Evolutionary conservation across 1,140 invertebrate species (phyloP).

Genomic region (Heliconius melpomene): DNA sequence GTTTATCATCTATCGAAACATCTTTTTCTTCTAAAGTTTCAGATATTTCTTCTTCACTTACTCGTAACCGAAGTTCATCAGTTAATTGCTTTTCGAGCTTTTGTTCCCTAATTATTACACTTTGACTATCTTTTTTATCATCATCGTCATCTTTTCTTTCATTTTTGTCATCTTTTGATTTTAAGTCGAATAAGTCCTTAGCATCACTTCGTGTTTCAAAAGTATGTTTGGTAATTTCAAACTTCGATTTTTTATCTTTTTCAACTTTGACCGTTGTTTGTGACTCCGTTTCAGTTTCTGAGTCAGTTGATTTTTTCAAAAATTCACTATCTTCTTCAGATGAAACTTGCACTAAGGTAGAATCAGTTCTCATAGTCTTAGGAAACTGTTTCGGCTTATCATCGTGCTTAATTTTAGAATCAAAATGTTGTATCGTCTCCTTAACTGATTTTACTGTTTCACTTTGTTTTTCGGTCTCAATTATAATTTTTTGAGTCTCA

Average conservation of each 20-base stretch:
- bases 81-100: conserved; percentile 60
- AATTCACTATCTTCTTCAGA: conserved; percentile 81
- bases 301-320: conserved; percentile 81
- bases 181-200: conserved; percentile 40
- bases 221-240: conserved; percentile 49
- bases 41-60: conserved; percentile 67
- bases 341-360: conserved; percentile 79
- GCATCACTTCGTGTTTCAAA: conserved; percentile 47
- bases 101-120: conserved; percentile 60
- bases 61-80: conserved; percentile 62
- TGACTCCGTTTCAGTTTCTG: conserved; percentile 80
- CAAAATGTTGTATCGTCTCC: conserved; percentile 75
- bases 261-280: conserved; percentile 73
- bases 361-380: conserved; percentile 76
- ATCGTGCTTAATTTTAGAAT: conserved; percentile 67
- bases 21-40: conserved; percentile 70
- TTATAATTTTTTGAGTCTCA: conserved; percentile 60
- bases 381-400: conserved; percentile 68
- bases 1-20: conserved; percentile 56
- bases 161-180: conserved; percentile 46
- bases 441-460: conserved; percentile 70
- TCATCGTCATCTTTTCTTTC: conserved; percentile 77
- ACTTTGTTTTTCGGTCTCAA: conserved; percentile 57
- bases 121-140: conserved; percentile 76
- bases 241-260: conserved; percentile 60